Evolutionary conservation across 2,113 vertebrate genomes (phyloP).

Genomic region (Chamaea fasciata): DNA sequence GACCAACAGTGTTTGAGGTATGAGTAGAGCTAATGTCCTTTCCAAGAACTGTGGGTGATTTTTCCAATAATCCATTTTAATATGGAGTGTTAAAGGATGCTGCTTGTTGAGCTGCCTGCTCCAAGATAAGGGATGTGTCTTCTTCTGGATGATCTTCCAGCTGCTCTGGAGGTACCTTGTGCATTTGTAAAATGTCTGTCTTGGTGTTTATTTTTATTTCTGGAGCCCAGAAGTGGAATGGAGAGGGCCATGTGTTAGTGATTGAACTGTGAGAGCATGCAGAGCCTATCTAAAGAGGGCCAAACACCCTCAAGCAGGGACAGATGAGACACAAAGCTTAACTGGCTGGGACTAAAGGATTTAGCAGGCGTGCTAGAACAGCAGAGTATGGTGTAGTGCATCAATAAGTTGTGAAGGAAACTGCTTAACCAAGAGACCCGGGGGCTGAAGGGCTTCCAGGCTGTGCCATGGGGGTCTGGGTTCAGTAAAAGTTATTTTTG

Average conservation of each 20-base stretch:
- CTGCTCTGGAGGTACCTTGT: background rate
- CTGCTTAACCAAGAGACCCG: background rate
- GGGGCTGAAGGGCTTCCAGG: fast-evolving
- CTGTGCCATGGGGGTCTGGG: fast-evolving
- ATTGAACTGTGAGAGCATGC: background rate
- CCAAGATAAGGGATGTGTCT: fast-evolving
- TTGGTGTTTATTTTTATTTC: background rate
- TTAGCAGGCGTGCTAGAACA: background rate
- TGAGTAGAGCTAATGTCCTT: fast-evolving
- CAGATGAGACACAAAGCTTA: background rate
- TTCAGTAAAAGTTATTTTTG: background rate
- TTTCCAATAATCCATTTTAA: fast-evolving
- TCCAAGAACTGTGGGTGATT: fast-evolving
- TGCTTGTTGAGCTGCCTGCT: background rate
- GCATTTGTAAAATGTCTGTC: background rate
- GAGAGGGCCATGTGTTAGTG: background rate
- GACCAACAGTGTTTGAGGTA: fast-evolving
- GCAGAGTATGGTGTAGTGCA: background rate
- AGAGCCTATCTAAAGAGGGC: background rate
- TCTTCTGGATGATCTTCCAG: background rate
- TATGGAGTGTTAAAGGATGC: fast-evolving
- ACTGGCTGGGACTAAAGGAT: background rate
- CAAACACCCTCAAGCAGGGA: background rate
- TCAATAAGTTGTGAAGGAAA: background rate
- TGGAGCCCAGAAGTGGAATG: background rate